A percentile compares a stretch with the other conserved stretches of the same genome.
phyloP scores from a whole-genome alignment of 2,113 vertebrate genomes.

The Elaphurus davidianus region DNA sequence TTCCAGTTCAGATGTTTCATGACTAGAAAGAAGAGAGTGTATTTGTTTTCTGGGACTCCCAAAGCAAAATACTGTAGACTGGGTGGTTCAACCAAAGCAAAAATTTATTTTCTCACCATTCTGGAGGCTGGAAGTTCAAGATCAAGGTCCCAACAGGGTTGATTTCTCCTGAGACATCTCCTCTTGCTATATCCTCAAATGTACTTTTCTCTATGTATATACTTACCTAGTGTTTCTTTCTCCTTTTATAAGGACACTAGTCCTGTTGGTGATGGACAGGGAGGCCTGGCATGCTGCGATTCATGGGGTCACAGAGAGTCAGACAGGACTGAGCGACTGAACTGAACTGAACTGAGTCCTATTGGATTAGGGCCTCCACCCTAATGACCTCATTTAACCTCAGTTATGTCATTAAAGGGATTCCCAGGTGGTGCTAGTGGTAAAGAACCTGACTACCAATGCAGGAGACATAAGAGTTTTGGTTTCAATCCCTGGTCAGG shows the following conservation, averaged over 20 bases:
- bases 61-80: neutral
- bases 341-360: neutral
- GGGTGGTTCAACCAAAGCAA: neutral
- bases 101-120: neutral
- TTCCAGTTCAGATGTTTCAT: neutral
- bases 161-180: neutral
- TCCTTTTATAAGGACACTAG: neutral
- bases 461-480: neutral
- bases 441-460: neutral
- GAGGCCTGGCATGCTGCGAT: too few relatives aligned
- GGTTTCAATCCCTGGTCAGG: neutral
- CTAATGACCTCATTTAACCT: neutral
- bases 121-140: neutral
- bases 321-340: too few relatives aligned
- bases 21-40: neutral
- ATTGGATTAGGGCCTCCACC: neutral
- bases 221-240: neutral
- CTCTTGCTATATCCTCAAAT: neutral
- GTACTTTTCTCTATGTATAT: neutral
- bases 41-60: neutral
- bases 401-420: neutral
- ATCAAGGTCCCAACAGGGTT: neutral
- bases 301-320: too few relatives aligned
- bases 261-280: neutral
- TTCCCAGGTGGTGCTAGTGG: neutral